These are phyloP conservation scores for Suricata suricatta DNA, from an alignment of 2,113 vertebrate species.

Conservation along the genomic window DNA sequence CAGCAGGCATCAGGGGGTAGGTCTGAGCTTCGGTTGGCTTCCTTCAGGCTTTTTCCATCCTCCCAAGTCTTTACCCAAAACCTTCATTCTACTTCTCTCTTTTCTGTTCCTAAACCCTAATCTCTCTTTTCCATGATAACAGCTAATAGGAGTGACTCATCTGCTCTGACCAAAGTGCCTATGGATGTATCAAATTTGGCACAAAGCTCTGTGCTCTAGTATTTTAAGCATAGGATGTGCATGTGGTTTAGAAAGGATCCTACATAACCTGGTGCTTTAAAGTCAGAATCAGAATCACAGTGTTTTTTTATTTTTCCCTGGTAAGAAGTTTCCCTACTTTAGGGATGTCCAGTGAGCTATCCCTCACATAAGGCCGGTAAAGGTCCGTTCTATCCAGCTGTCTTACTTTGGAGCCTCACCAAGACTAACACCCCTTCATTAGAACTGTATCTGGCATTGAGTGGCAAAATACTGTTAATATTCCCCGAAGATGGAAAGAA, in stretches of 20 bases:
- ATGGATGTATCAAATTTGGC: not conserved
- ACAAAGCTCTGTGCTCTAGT: not conserved
- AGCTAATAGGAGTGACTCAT: not conserved
- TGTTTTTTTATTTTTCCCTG: not conserved
- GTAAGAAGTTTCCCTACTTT: not conserved
- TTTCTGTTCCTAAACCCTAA: not conserved
- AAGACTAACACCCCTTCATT: not conserved
- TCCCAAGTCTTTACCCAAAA: not conserved
- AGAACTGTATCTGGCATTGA: not conserved
- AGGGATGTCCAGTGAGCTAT: not conserved
- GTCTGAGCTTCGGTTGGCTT: not conserved
- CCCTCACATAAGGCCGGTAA: not conserved
- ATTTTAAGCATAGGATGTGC: not conserved
- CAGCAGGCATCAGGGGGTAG: accelerated
- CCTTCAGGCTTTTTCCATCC: not conserved
- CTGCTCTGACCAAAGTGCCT: not conserved
- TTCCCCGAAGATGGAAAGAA: not conserved
- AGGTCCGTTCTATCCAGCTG: not conserved
- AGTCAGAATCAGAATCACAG: not conserved
- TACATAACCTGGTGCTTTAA: not conserved
- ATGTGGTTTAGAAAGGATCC: not conserved
- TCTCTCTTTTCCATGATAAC: not conserved
- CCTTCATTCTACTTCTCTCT: not conserved
- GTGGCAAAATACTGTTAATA: not conserved
- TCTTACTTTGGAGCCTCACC: not conserved